Evolutionary conservation across 2,888 invertebrate species (phyloP).

Genomic region (Cheilosia vulpina): DNA sequence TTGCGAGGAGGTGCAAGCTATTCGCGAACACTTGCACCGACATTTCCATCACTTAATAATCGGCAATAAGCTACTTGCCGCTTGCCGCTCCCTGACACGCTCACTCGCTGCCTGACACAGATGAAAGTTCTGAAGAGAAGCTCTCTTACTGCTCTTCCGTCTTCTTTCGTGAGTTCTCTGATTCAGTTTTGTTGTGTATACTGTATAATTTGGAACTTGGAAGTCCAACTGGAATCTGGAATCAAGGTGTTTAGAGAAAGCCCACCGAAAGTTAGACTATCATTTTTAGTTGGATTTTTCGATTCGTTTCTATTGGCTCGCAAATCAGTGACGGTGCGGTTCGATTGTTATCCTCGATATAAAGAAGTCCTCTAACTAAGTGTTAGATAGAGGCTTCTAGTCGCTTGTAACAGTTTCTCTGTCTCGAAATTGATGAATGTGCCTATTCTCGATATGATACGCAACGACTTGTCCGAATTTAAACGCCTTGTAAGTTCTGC

Average conservation of each 20-base stretch:
- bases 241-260: conserved; percentile 31
- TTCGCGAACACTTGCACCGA: not conserved
- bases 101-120: not conserved
- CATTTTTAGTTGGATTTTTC: conserved; percentile 35
- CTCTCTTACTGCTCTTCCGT: conserved; percentile 26
- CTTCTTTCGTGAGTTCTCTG: not conserved
- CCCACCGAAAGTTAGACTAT: conserved; percentile 9
- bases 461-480: conserved; percentile 25
- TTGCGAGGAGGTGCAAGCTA: no score
- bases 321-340: conserved; percentile 2
- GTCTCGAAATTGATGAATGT: conserved; percentile 4
- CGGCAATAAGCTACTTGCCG: not conserved
- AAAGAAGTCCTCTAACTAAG: not conserved
- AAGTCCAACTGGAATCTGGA: conserved; percentile 23
- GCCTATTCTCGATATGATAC: conserved; percentile 32
- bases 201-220: conserved; percentile 42
- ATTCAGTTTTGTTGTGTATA: conserved; percentile 17
- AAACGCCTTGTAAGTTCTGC: conserved; percentile 43
- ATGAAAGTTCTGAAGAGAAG: conserved; percentile 38
- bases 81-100: not conserved
- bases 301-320: conserved; percentile 20
- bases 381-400: conserved; percentile 1
- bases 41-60: conserved; percentile 13
- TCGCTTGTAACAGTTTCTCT: not conserved
- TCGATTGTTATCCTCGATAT: not conserved